Conservation (phyloP, 1,140 invertebrate genomes). For the Caerostris extrusa region DNA sequence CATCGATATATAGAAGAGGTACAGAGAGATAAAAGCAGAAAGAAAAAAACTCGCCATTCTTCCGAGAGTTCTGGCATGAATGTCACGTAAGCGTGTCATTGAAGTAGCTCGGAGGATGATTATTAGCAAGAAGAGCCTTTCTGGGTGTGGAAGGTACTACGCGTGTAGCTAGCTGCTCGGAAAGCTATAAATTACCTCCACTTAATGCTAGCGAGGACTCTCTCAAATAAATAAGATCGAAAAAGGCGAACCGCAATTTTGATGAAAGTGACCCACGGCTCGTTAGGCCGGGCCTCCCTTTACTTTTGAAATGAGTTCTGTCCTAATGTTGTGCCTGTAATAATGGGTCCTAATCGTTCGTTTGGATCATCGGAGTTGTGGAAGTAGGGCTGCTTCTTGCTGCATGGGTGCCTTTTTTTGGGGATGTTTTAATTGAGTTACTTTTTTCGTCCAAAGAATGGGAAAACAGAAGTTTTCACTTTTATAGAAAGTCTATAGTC, state of each 20-base stretch:
- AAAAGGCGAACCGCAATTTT: slow-evolving; percentile 21
- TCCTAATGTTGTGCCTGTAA: background rate
- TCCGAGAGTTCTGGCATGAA: slow-evolving; percentile 34
- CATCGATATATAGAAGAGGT: no score
- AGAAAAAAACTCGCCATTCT: slow-evolving; percentile 20
- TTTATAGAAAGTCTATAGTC: no score
- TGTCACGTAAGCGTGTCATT: slow-evolving; percentile 76
- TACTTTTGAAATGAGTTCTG: background rate
- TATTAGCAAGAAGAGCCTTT: slow-evolving; percentile 57
- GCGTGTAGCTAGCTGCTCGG: slow-evolving; percentile 25
- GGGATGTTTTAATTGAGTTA: background rate
- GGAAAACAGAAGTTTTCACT: no score
- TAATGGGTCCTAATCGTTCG: background rate
- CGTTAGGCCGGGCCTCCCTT: background rate
- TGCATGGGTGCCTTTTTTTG: background rate
- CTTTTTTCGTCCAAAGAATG: no score
- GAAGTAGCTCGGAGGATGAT: slow-evolving; percentile 45
- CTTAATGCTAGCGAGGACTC: slow-evolving; percentile 55
- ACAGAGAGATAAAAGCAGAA: no score
- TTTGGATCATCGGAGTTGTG: no score
- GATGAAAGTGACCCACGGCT: background rate
- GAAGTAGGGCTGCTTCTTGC: no score
- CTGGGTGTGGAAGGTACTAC: slow-evolving; percentile 22
- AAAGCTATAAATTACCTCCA: slow-evolving; percentile 72
- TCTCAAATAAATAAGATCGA: slow-evolving; percentile 66